phyloP scores from a whole-genome alignment of 1,140 invertebrate genomes.

The Lasioglossum baleicum region DNA sequence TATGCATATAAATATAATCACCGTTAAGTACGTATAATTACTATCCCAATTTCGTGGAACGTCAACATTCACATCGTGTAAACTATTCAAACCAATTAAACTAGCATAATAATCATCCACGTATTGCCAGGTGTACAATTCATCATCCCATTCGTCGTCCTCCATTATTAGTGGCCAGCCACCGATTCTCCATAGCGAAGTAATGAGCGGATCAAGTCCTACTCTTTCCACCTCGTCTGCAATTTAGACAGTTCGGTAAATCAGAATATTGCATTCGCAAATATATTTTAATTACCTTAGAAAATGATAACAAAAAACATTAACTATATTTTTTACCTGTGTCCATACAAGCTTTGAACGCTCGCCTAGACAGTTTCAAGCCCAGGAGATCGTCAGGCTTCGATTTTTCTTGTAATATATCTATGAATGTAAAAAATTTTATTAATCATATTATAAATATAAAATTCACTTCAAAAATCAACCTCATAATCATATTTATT shows the following conservation, averaged over 20 bases:
- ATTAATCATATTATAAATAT: no score
- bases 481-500: no score
- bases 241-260: background rate
- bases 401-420: background rate
- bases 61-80: conserved; percentile 26
- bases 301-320: no score
- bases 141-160: conserved; percentile 53
- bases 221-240: conserved; percentile 47
- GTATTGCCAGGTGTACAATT: conserved; percentile 56
- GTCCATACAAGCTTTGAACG: conserved; percentile 1
- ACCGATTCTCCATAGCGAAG: conserved; percentile 47
- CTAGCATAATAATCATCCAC: conserved; percentile 57
- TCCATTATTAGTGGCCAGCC: conserved; percentile 65
- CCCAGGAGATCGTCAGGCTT: background rate
- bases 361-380: background rate
- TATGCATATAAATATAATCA: background rate
- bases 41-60: background rate
- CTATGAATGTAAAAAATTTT: background rate
- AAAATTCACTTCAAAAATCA: no score
- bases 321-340: conserved; percentile 30
- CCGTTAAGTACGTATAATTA: background rate
- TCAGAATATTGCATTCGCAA: no score
- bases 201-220: conserved; percentile 52
- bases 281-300: no score
- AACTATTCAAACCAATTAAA: conserved; percentile 45